Percentiles rank a stretch among this genome's conserved stretches.
Conservation (phyloP, 2,888 invertebrate species). For the Ornithoptera alexandrae region DNA sequence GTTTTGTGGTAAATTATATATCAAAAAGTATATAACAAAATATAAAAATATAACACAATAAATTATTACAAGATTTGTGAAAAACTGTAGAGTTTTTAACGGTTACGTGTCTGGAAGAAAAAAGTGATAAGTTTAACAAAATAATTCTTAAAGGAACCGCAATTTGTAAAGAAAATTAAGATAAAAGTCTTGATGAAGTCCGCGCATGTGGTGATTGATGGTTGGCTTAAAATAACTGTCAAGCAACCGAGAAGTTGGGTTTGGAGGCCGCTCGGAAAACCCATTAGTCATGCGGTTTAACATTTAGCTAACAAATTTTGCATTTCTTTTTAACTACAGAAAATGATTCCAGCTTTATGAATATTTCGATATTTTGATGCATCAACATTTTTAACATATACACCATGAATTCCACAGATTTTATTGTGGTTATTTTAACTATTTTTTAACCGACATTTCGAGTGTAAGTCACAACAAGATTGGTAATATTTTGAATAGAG, state of each 20-base stretch:
- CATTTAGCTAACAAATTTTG: slow-evolving; percentile 1
- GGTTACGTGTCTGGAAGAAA: no score
- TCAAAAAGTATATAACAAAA: no score
- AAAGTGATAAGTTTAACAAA: not conserved
- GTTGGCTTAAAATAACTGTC: slow-evolving; percentile 1
- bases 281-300: slow-evolving; percentile 15
- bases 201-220: slow-evolving; percentile 12
- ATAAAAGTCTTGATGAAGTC: slow-evolving; percentile 9
- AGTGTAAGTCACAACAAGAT: no score
- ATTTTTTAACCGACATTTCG: no score
- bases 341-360: not conserved
- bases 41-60: no score
- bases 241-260: slow-evolving; percentile 3
- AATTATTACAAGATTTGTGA: no score
- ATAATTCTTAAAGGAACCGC: not conserved
- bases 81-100: no score
- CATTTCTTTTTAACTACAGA: not conserved
- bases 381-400: not conserved
- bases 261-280: slow-evolving; percentile 3
- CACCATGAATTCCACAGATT: no score
- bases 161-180: slow-evolving; percentile 1
- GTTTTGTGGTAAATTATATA: no score
- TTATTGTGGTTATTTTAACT: no score
- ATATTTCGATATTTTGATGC: not conserved
- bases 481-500: no score